A percentile compares a stretch with the other conserved stretches of the same genome.
phyloP scores from a whole-genome alignment of 1,140 invertebrate species.

The Coptotermes formosanus region DNA sequence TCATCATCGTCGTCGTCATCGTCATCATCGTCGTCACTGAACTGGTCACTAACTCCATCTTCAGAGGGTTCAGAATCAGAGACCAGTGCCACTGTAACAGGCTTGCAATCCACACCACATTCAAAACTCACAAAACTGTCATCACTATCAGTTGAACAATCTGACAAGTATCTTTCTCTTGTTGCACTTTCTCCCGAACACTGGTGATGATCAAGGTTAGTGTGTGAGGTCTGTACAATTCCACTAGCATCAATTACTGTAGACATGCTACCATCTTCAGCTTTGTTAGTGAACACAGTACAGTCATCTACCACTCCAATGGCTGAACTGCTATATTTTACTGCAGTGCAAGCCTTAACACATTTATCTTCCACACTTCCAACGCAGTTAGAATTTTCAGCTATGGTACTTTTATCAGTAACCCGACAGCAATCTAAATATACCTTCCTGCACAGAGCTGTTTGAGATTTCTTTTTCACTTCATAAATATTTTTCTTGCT shows the following conservation, averaged over 20 bases:
- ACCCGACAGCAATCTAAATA: neutral
- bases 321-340: neutral
- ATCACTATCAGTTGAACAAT: conserved; percentile 26
- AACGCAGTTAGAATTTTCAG: neutral
- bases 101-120: neutral
- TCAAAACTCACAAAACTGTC: conserved; percentile 23
- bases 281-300: neutral
- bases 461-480: neutral
- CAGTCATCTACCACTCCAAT: neutral
- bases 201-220: neutral
- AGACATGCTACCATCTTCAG: neutral
- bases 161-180: neutral
- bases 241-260: neutral
- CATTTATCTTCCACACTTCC: neutral
- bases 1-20: neutral
- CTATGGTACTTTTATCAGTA: neutral
- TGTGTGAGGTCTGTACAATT: neutral
- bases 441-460: neutral
- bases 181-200: neutral
- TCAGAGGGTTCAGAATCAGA: neutral
- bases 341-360: neutral
- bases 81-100: neutral
- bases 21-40: neutral
- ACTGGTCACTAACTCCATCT: neutral
- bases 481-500: neutral